A percentile compares a stretch with the other conserved stretches of the same genome.
Evolutionary conservation across 2,113 vertebrate species (phyloP).

Genomic region (Ammodytes marinus): DNA sequence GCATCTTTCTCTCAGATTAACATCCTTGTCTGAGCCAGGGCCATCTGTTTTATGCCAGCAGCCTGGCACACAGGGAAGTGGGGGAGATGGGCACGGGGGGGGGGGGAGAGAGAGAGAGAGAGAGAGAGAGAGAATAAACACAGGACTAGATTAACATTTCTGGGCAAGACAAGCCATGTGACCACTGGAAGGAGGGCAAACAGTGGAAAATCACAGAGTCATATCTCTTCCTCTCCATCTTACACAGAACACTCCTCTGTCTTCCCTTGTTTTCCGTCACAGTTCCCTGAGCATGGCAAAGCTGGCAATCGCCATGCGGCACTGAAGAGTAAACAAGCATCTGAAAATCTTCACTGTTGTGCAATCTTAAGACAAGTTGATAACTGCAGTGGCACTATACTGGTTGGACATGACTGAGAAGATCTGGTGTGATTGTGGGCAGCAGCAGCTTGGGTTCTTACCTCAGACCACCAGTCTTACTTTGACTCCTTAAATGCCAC

Average conservation of each 20-base stretch:
- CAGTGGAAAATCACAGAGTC: constrained; percentile 63
- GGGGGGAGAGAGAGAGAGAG: constrained; percentile 4
- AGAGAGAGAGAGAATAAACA: constrained; percentile 48
- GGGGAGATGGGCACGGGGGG: constrained; percentile 53
- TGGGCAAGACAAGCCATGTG: constrained; percentile 59
- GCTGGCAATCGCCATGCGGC: constrained; percentile 1
- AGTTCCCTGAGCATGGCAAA: constrained; percentile 1
- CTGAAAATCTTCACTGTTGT: neutral
- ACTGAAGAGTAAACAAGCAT: constrained; percentile 24
- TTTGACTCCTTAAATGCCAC: neutral
- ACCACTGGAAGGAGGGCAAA: constrained; percentile 46
- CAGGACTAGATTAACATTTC: constrained; percentile 64
- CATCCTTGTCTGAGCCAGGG: constrained; percentile 63
- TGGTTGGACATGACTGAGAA: constrained; percentile 19
- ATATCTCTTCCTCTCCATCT: constrained; percentile 9
- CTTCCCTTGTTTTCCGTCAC: constrained; percentile 9
- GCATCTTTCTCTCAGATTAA: constrained; percentile 65
- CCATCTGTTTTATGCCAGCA: constrained; percentile 75
- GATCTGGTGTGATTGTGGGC: constrained; percentile 7
- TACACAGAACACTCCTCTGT: constrained; percentile 17
- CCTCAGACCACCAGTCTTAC: neutral
- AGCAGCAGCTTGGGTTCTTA: neutral
- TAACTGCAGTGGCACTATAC: constrained; percentile 13
- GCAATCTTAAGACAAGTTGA: constrained; percentile 10
- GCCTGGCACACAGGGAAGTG: constrained; percentile 60